Evolutionary conservation across 2,113 vertebrate genomes (phyloP).

Genomic region (Mesitornis unicolor): DNA sequence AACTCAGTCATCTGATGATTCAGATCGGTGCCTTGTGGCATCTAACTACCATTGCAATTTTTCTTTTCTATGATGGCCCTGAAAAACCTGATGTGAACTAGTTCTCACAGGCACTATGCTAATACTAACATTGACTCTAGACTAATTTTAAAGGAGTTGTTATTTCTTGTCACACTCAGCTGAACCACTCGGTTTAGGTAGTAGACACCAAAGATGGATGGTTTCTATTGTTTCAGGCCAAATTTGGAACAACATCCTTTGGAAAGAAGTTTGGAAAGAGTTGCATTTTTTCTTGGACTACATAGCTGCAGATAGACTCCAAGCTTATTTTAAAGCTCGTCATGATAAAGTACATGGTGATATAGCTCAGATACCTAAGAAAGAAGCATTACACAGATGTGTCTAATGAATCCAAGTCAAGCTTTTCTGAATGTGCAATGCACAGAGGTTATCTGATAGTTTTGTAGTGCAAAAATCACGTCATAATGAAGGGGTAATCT

Average conservation of each 20-base stretch:
- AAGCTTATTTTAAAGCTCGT: neutral
- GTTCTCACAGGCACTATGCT: neutral
- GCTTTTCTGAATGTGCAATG: neutral
- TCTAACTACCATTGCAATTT: neutral
- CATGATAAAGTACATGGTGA: neutral
- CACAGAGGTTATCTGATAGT: neutral
- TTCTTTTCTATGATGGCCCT: neutral
- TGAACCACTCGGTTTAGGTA: neutral
- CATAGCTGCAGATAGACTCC: neutral
- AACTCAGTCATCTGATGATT: neutral
- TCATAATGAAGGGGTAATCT: neutral
- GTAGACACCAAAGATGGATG: neutral
- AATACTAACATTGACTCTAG: slow-evolving; percentile 21
- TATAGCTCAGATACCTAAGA: neutral
- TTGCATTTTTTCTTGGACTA: neutral
- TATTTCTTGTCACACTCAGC: neutral
- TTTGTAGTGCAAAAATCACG: neutral
- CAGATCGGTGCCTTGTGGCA: neutral
- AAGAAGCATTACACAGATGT: neutral
- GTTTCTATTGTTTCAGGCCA: neutral
- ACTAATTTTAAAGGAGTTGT: neutral
- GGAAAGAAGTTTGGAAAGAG: neutral
- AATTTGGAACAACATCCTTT: neutral
- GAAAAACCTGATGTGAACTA: neutral
- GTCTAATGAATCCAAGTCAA: neutral